A percentile compares a stretch with the other conserved stretches of the same genome.
Evolutionary conservation across 1,140 invertebrate genomes (phyloP).

Genomic region (Steinernema feltiae): DNA sequence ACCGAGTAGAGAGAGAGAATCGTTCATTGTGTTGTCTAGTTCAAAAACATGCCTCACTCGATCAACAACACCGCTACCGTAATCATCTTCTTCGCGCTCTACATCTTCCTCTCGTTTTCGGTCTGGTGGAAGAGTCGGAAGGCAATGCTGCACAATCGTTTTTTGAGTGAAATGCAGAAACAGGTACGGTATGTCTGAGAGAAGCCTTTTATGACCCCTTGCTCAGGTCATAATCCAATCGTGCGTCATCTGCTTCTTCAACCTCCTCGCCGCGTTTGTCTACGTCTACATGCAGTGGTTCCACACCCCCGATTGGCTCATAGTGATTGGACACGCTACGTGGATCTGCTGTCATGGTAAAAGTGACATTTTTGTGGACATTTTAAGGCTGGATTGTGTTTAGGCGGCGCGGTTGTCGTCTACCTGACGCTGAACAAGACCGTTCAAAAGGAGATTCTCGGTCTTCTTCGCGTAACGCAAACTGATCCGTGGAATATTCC

Average conservation of each 20-base stretch:
- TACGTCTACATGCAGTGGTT: slow-evolving; percentile 15
- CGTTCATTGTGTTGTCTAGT: neutral
- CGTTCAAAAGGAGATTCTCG: neutral
- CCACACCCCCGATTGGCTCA: neutral
- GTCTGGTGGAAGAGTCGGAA: neutral
- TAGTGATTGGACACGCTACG: neutral
- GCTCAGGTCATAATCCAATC: slow-evolving; percentile 68
- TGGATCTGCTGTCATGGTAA: slow-evolving; percentile 2
- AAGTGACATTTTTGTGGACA: neutral
- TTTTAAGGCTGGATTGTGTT: neutral
- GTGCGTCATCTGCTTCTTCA: slow-evolving; percentile 62
- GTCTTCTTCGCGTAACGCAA: too few relatives aligned
- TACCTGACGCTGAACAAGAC: neutral
- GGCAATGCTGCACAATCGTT: neutral
- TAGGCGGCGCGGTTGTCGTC: neutral
- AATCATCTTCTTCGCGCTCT: neutral
- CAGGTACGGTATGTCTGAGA: neutral
- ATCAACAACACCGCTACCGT: slow-evolving; percentile 6
- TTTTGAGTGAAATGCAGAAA: neutral
- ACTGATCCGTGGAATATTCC: too few relatives aligned
- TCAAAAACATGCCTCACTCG: slow-evolving; percentile 2
- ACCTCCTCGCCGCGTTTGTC: slow-evolving; percentile 1
- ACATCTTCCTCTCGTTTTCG: neutral
- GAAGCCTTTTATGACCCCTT: neutral
- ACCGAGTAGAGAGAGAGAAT: neutral